Evolutionary conservation across 2,797 vertebrate species (phyloP).

Genomic region (Sebastes wilsoni): DNA sequence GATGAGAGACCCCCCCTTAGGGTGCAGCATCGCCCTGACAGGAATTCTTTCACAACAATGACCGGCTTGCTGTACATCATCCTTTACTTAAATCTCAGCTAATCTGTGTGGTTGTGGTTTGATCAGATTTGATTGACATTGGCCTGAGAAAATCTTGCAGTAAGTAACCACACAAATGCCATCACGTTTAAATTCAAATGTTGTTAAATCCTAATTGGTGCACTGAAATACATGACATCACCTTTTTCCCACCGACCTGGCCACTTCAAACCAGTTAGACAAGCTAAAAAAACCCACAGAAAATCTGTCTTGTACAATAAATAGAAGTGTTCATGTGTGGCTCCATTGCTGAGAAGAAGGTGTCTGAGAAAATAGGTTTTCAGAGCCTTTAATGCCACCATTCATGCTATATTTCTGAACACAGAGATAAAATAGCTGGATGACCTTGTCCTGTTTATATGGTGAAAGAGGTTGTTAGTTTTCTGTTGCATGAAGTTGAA

Average conservation of each 20-base stretch:
- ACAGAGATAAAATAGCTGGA: slow-evolving; percentile 15
- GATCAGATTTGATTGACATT: background rate
- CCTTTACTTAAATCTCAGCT: background rate
- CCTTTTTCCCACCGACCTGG: too few species aligned
- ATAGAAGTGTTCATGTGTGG: background rate
- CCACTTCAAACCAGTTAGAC: background rate
- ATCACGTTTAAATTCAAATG: too few species aligned
- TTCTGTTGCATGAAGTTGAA: slow-evolving; percentile 41
- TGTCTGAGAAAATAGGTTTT: background rate
- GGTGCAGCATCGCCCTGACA: too few species aligned
- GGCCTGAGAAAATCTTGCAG: background rate
- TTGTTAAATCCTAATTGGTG: too few species aligned
- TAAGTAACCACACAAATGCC: background rate
- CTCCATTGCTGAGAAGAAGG: background rate
- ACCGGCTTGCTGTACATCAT: too few species aligned
- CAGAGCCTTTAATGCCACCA: slow-evolving; percentile 5
- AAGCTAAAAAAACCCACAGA: background rate
- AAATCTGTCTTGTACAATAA: background rate
- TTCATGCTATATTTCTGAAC: slow-evolving; percentile 16
- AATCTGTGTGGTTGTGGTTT: background rate
- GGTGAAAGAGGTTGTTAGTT: slow-evolving; percentile 23
- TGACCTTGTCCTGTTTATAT: slow-evolving; percentile 56
- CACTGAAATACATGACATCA: too few species aligned
- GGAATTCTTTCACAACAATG: too few species aligned
- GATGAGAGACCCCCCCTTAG: too few species aligned